These are phyloP conservation scores for Amphiprion ocellaris DNA, from an alignment of 2,113 vertebrate species.

Conservation along the genomic window DNA sequence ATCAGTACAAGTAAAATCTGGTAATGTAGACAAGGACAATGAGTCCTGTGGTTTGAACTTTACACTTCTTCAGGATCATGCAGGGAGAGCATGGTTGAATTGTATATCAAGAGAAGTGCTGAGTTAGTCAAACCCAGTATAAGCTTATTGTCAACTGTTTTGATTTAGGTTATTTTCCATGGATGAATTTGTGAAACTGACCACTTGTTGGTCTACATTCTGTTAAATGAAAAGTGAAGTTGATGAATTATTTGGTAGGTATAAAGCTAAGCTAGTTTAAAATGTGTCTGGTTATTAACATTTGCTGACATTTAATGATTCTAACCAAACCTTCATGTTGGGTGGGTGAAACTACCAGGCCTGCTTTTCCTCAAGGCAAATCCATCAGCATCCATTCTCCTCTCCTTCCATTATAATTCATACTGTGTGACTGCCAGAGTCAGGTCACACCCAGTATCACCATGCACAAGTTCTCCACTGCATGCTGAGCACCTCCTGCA, in stretches of 20 bases:
- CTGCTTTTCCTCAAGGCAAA: constrained; percentile 7
- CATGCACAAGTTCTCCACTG: background rate
- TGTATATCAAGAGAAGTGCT: background rate
- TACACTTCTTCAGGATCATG: constrained; percentile 53
- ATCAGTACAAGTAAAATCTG: background rate
- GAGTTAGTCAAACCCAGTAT: background rate
- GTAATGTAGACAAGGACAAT: background rate
- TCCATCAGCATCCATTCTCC: constrained; percentile 12
- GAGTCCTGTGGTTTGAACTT: constrained; percentile 56
- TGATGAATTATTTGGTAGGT: too few species aligned
- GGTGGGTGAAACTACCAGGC: constrained; percentile 6
- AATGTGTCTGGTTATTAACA: background rate
- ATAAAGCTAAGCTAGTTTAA: too few species aligned
- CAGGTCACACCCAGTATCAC: constrained; percentile 34
- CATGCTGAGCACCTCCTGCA: background rate
- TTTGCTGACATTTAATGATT: background rate
- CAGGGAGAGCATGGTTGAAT: constrained; percentile 24
- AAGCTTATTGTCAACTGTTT: background rate
- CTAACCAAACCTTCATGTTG: background rate
- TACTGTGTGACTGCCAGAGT: constrained; percentile 1
- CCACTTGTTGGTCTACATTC: too few species aligned
- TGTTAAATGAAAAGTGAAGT: too few species aligned
- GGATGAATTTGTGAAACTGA: background rate
- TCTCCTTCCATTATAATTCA: background rate
- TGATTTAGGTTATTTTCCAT: background rate